Evolutionary conservation across 1,140 invertebrate genomes (phyloP), one percentile per base, ranked within the genome.

Genomic region (Papilio machaon): DNA sequence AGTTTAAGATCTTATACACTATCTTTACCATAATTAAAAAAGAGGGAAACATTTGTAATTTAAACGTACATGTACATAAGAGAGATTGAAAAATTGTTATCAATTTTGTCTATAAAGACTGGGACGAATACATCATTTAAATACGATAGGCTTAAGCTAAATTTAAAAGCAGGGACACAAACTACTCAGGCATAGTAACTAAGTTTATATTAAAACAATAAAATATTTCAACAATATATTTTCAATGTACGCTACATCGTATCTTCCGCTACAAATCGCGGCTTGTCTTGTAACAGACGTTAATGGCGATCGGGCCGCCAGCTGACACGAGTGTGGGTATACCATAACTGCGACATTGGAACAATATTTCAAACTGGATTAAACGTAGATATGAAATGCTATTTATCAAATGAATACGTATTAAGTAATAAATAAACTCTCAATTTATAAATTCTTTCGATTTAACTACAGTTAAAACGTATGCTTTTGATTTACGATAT

Each of bases 211-310:
- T 67, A 67, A 67, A 67, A 30, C 23, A 35, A 67, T 64, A 64
- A 64, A 23, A 11, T 64, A 64, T 23, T 43, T 43, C 58, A 23
- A 64, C n/a, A 11, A 74, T 75, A 75, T 30, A 75, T 75, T 75
- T 75, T 75, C n/a, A 47, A 52, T 52, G 0, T 75, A 17, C 15
- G 8, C 38, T 30, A 76, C 64, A 70, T 70, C 64, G 30, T 76
- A 76, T 76, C 74, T 49, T 76, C 47, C 19, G 43, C 47, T 19
- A 76, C 46, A 76, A 76, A 76, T 54, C 74, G 74, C 46, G 47
- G n/a, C 74, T 35, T 76, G 74, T 76, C 74, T 52, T 13, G n/a
- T 49, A 76, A 13, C 17, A 30, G 19, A 47, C 74, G 47, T 52
- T 49, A 76, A 76, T 76, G 74, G 74, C 74, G 43, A 76, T 76